Percentiles rank a stretch among this genome's conserved stretches.
Evolutionary conservation across 2,888 invertebrate genomes (phyloP).

Genomic region (Ichneumon xanthorius): DNA sequence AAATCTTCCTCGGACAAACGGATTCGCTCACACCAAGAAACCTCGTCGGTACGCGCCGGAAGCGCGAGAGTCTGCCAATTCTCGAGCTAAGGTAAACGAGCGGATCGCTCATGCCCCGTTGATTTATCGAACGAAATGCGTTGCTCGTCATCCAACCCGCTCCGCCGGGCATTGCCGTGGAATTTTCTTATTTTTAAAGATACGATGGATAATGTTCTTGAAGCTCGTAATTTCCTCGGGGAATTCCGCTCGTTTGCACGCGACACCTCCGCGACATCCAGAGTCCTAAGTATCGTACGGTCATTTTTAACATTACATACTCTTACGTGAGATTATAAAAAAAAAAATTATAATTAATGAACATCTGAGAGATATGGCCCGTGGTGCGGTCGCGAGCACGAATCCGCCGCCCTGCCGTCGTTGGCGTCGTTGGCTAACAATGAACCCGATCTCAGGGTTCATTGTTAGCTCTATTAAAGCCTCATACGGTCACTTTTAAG

Average conservation of each 20-base stretch:
- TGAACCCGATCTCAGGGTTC: conserved; percentile 62
- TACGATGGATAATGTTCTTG: neutral
- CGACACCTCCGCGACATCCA: conserved; percentile 6
- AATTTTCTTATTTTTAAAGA: conserved; percentile 10
- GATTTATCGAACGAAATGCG: neutral
- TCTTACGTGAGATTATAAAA: no score
- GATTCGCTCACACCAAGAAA: neutral
- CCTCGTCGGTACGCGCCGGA: neutral
- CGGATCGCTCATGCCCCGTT: neutral
- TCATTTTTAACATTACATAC: no score
- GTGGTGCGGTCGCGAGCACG: conserved; percentile 8
- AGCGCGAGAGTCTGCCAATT: neutral
- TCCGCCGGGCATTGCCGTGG: neutral
- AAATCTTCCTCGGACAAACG: neutral
- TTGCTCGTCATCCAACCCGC: neutral
- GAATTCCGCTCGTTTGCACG: conserved; percentile 16
- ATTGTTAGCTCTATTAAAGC: conserved; percentile 64
- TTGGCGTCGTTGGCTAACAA: no score
- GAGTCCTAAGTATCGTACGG: no score
- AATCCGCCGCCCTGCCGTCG: conserved; percentile 42
- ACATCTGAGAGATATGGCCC: no score
- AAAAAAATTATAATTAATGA: no score
- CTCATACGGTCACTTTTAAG: conserved; percentile 1
- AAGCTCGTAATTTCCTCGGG: conserved; percentile 32
- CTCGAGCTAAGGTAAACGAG: neutral